phyloP scores from a whole-genome alignment of 2,797 vertebrate genomes.

The Megaceryle alcyon region DNA sequence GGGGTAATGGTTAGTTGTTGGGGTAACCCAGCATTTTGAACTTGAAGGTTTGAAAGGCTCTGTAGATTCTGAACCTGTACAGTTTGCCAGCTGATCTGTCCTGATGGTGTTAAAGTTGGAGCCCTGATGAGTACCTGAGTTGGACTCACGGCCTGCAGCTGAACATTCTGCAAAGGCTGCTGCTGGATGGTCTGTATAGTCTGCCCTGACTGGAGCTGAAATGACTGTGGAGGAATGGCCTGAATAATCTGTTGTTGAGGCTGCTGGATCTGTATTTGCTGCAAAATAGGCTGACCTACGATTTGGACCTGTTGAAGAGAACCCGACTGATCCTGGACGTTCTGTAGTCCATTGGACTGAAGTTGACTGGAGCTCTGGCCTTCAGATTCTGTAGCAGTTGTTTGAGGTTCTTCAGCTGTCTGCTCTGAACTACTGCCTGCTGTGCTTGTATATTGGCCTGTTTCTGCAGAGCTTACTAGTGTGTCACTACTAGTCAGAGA shows the following conservation, averaged over 20 bases:
- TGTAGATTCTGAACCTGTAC: slow-evolving; percentile 93
- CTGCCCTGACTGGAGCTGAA: slow-evolving; percentile 94
- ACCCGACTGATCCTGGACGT: slow-evolving; percentile 82
- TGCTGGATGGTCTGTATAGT: slow-evolving; percentile 92
- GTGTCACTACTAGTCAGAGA: slow-evolving; percentile 84
- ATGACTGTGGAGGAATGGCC: slow-evolving; percentile 85
- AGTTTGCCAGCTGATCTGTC: slow-evolving; percentile 98
- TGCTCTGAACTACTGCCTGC: slow-evolving; percentile 79
- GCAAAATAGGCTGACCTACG: slow-evolving; percentile 92
- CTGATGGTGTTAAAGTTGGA: slow-evolving; percentile 93
- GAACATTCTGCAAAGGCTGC: slow-evolving; percentile 87
- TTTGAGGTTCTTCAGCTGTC: slow-evolving; percentile 76
- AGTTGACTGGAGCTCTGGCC: slow-evolving; percentile 83
- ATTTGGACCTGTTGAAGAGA: slow-evolving; percentile 96
- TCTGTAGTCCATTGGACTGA: slow-evolving; percentile 93
- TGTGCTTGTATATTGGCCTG: slow-evolving; percentile 83
- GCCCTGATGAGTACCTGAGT: slow-evolving; percentile 97
- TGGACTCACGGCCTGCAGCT: slow-evolving; percentile 92
- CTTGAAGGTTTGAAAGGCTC: slow-evolving; percentile 90
- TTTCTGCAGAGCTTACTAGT: slow-evolving; percentile 82
- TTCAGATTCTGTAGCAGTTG: slow-evolving; percentile 78
- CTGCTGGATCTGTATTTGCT: slow-evolving; percentile 93
- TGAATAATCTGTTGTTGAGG: slow-evolving; percentile 88
- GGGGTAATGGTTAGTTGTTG: slow-evolving; percentile 95
- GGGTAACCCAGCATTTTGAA: slow-evolving; percentile 89